Base-by-base conservation (phyloP, 2,797 vertebrate genomes). In the Lepilemur ruficaudatus region DNA sequence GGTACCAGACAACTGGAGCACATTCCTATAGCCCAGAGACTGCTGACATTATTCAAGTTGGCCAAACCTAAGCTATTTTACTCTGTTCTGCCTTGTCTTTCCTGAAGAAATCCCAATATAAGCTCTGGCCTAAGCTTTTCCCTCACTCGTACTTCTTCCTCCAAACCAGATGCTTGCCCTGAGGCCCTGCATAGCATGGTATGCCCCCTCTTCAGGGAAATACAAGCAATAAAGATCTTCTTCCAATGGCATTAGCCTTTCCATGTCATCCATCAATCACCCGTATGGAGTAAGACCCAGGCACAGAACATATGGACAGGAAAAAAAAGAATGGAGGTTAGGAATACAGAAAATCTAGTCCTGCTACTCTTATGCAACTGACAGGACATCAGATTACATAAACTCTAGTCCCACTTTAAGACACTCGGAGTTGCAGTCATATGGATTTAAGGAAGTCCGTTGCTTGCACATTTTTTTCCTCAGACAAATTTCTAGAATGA, bases 171-270 rank as follows among this genome's bases (percentile, higher is more conserved):
- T 30, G 9, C 4, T 76, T 20, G 4, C 12, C 4, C 5, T 35
- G 0, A 38, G 32, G 5, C 7, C 2, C 41, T 38, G 7, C 1
- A 25, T 22, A 48, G 1, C 30, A 73, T 6, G 11, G 0, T 18
- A 18, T 59, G 8, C 1, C 7, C 10, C 35, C 15, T 57, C 50
- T 55, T 28, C 41, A 32, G 61, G 11, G 22, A 83, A 79, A 55
- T 41, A 67, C 9, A 72, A 50, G 15, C 52, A 43, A 70, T 65
- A 35, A 50, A 94, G 63, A 32, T 83, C 32, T 57, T 50, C 30
- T 89, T 93, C 72, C 32, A 69, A 28, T 20, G 5, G 0, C 7
- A 73, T 78, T 69, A 70, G 5, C 3, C 4, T 69, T 46, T 52
- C 20, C 46, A 4, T 20, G 6, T 59, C 28, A 32, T 18, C 41